Evolutionary conservation across 2,113 vertebrate species (phyloP).

Genomic region (Syngnathoides biaculeatus): DNA sequence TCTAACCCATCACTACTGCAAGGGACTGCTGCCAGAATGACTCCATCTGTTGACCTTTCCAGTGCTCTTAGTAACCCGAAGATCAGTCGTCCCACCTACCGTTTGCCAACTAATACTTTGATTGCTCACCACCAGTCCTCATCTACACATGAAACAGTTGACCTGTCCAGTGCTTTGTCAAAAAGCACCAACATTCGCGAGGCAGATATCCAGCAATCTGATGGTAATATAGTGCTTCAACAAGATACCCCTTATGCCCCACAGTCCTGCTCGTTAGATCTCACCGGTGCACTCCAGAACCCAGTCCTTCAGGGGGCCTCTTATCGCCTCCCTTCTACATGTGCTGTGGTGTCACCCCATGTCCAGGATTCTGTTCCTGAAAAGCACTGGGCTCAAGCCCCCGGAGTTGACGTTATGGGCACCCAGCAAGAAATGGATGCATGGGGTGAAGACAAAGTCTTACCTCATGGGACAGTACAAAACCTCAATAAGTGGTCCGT

Average conservation of each 20-base stretch:
- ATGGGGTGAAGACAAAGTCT: conserved; percentile 74
- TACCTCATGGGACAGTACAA: conserved; percentile 67
- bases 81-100: conserved; percentile 46
- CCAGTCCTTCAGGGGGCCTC: conserved; percentile 37
- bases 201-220: conserved; percentile 58
- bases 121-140: conserved; percentile 31
- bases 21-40: conserved; percentile 31
- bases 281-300: conserved; percentile 64
- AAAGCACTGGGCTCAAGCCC: conserved; percentile 74
- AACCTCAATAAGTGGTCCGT: conserved; percentile 74
- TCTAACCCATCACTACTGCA: conserved; percentile 42
- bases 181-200: conserved; percentile 58
- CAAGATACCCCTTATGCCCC: conserved; percentile 50
- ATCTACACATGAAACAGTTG: conserved; percentile 32
- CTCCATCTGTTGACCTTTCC: conserved; percentile 52
- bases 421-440: conserved; percentile 63
- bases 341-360: conserved; percentile 86
- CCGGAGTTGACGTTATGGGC: conserved; percentile 52
- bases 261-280: conserved; percentile 47
- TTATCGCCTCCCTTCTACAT: conserved; percentile 69
- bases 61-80: conserved; percentile 58
- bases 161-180: conserved; percentile 60
- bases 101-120: conserved; percentile 56
- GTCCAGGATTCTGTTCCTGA: conserved; percentile 76
- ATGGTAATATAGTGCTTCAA: conserved; percentile 49